Evolutionary conservation across 2,888 invertebrate species (phyloP), one percentile per base, ranked within the genome.

Genomic region (Cryptocheilus praepositus): DNA sequence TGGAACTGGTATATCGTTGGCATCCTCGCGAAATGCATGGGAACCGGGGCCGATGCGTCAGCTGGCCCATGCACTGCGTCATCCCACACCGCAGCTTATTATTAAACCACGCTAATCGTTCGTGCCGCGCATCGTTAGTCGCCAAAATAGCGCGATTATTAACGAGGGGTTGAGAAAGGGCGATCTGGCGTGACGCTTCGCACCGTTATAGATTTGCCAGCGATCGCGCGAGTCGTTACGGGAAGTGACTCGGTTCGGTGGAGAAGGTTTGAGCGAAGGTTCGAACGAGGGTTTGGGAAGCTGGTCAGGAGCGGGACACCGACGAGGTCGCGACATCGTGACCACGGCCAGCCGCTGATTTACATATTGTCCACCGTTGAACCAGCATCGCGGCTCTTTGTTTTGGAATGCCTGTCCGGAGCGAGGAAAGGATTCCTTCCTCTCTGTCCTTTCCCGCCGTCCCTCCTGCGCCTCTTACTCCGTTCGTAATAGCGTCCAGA

Each of bases 271-370:
- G 77, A 36, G 81, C 77, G 70, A 69, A 72, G 77, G 77, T 80
- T 76, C 76, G 71, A 69, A 21, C 73, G 76, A 78, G 77, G 81
- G 82, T 80, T 81, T 81, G 78, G 79, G 76, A 81, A 81, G 77
- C 75, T 74, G 71, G 36, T 19, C 36, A 70, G 72, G 71, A 76
- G 73, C 28, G 46, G 19, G 46, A 58, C 21, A 53, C 70, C 81
- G 80, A 81, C 85, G 88, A 87, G 88, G 88, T 88, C 87, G 88
- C 88, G 88, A 88, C 88, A 88, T 88, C 88, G 88, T 88, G 88
- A 88, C 88, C 85, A 85, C 81, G 78, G 83, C 84, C 86, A 85
- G 85, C 86, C 86, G 78, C 87, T 88, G 86, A 88, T 88, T 88
- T 88, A 88, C 88, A 88, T 88, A 88, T 88, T 87, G 88, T 87